Evolutionary conservation across 2,888 invertebrate genomes (phyloP), one percentile per base, ranked within the genome.

Genomic region (Tortrix viridana): DNA sequence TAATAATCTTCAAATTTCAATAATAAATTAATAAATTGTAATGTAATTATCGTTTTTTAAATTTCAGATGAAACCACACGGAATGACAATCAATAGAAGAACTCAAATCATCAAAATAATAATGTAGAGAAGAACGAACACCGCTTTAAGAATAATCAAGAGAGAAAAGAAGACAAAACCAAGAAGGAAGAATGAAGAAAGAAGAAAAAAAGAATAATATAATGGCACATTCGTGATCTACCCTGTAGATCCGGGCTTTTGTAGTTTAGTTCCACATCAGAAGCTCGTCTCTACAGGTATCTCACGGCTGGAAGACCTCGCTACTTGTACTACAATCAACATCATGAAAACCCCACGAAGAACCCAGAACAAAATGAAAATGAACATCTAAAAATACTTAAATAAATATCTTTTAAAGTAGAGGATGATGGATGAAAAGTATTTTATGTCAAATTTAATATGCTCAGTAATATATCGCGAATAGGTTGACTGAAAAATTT

Each of bases 191-290:
- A 60, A 71, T 69, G 67, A 76, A 19, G 71, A 73, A 81, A 81
- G 80, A 59, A 70, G 46, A 65, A 70, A 75, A 66, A 72, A 66
- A 63, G 74, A 78, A 74, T 67, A 73, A 72, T 69, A 71, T 73
- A 69, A 79, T 91, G 95, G 96, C 96, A 95, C 97, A 97, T 97
- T 96, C 97, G 97, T 98, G 97, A 97, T 97, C 97, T 98, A 98
- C 98, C 98, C 98, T 98, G 98, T 98, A 98, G 97, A 97, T 98
- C 98, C 98, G 98, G 98, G 98, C 97, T 98, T 98, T 97, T 98
- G 98, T 98, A 96, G 97, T 96, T 95, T 95, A 94, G 95, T 94
- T 95, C 94, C 90, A 93, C 91, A 95, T 97, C 98, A 98, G 98
- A 98, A 98, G 98, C 98, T 98, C 98, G 98, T 97, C 97, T 98